Percentiles rank a stretch among this genome's conserved stretches.
phyloP scores from a whole-genome alignment of 2,797 vertebrate genomes.

The Craterocephalus amniculus region DNA sequence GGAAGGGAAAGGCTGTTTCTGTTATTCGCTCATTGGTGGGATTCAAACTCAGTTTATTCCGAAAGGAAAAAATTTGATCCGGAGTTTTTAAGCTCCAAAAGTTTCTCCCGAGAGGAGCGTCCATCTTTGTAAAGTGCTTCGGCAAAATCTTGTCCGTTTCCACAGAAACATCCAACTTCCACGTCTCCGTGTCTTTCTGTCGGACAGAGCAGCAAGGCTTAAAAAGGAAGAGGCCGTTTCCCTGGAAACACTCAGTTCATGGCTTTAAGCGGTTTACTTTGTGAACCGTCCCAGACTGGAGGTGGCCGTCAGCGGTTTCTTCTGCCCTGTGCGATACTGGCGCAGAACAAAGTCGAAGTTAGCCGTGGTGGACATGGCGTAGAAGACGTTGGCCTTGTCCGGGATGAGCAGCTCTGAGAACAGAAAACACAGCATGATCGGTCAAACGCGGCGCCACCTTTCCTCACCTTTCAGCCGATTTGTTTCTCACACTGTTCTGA shows the following conservation, averaged over 20 bases:
- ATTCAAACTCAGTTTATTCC: constrained; percentile 6
- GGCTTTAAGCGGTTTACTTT: constrained; percentile 42
- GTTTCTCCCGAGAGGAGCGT: not conserved
- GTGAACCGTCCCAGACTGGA: constrained; percentile 59
- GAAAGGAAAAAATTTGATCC: constrained; percentile 10
- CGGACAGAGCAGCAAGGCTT: constrained; percentile 7
- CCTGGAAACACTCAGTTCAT: not conserved
- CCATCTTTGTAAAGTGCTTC: constrained; percentile 71
- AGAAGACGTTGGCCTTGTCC: constrained; percentile 89
- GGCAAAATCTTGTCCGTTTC: constrained; percentile 18
- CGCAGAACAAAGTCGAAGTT: constrained; percentile 87
- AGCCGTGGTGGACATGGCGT: constrained; percentile 86
- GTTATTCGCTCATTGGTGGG: not conserved
- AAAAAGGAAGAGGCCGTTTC: not conserved
- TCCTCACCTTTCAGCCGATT: not conserved
- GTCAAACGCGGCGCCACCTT: not conserved
- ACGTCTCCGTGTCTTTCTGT: no score
- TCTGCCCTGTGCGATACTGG: constrained; percentile 60
- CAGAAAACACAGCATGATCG: fast-evolving
- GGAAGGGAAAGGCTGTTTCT: not conserved
- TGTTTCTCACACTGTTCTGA: constrained; percentile 55
- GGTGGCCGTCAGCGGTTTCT: constrained; percentile 59
- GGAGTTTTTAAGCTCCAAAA: not conserved
- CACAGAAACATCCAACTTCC: constrained; percentile 12
- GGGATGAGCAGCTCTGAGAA: constrained; percentile 87